Evolutionary conservation across 2,888 invertebrate genomes (phyloP).

Genomic region (Drosophila nr. perissopoda): DNA sequence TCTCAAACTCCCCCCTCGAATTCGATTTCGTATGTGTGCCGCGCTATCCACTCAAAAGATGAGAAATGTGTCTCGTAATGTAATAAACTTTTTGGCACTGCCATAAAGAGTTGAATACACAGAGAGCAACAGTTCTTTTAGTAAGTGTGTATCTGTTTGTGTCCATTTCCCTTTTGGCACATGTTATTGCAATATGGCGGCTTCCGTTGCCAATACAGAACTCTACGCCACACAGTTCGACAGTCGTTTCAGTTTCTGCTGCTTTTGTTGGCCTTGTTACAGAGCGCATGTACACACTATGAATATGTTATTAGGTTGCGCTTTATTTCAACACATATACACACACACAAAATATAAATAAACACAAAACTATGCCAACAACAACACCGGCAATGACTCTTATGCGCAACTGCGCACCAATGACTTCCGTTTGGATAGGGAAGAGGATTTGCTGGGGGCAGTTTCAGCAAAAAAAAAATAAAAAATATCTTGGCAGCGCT

Average conservation of each 20-base stretch:
- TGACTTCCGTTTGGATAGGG: conserved; percentile 66
- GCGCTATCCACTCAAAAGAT: conserved; percentile 35
- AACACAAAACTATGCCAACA: conserved; percentile 48
- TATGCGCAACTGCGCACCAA: conserved; percentile 68
- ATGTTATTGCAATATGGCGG: conserved; percentile 79
- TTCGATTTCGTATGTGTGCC: conserved; percentile 60
- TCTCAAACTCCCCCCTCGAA: conserved; percentile 66
- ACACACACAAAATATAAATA: conserved; percentile 33
- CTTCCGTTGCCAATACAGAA: conserved; percentile 68
- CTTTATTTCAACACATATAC: conserved; percentile 47
- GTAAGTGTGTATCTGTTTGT: conserved; percentile 2
- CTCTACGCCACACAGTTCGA: conserved; percentile 58
- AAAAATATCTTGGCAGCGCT: conserved; percentile 36
- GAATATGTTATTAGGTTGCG: conserved; percentile 72
- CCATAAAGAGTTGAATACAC: conserved; percentile 63
- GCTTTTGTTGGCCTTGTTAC: conserved; percentile 37
- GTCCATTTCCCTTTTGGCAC: conserved; percentile 71
- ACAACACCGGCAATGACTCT: conserved; percentile 47
- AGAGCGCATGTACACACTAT: conserved; percentile 67
- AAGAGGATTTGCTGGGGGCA: not conserved
- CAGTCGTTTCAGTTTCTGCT: conserved; percentile 29
- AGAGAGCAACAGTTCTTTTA: conserved; percentile 61
- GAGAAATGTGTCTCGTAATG: conserved; percentile 58
- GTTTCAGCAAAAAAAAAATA: conserved; percentile 21
- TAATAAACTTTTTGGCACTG: conserved; percentile 65